Percentiles rank a stretch among this genome's conserved stretches.
Conservation (phyloP, 2,113 vertebrate species). For the Piliocolobus tephrosceles region DNA sequence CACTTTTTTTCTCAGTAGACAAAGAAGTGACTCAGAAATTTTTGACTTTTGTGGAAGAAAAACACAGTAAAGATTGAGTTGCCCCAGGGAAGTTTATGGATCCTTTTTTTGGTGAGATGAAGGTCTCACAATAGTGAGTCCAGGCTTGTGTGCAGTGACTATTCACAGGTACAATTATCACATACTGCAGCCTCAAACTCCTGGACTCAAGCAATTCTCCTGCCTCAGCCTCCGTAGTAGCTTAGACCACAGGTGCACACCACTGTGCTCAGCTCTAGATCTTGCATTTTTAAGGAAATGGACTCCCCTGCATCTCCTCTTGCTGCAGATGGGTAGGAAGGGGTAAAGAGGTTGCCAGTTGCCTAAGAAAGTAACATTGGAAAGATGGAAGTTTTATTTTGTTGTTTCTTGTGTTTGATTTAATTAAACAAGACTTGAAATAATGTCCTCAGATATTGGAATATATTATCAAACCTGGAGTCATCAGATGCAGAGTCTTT, state of each 20-base stretch:
- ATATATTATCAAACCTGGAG: neutral
- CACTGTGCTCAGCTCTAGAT: neutral
- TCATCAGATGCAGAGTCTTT: neutral
- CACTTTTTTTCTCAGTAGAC: neutral
- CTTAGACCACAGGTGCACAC: neutral
- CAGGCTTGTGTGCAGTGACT: neutral
- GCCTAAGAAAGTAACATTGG: slow-evolving; percentile 6
- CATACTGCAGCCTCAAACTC: neutral
- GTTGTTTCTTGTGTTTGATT: neutral
- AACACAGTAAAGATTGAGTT: slow-evolving; percentile 7
- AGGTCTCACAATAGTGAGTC: neutral
- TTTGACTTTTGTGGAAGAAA: slow-evolving; percentile 8
- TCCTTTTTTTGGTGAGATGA: neutral
- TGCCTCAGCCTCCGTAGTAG: neutral
- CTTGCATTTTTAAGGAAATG: neutral
- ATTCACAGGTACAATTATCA: neutral
- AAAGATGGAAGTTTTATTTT: neutral
- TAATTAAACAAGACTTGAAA: slow-evolving; percentile 41
- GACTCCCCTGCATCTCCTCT: neutral
- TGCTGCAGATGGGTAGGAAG: neutral
- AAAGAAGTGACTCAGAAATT: slow-evolving; percentile 30
- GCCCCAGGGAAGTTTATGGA: neutral
- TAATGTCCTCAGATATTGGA: neutral
- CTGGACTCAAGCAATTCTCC: neutral
- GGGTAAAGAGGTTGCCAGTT: neutral